phyloP scores from a whole-genome alignment of 2,797 vertebrate genomes.

The Enteromius viviparus region DNA sequence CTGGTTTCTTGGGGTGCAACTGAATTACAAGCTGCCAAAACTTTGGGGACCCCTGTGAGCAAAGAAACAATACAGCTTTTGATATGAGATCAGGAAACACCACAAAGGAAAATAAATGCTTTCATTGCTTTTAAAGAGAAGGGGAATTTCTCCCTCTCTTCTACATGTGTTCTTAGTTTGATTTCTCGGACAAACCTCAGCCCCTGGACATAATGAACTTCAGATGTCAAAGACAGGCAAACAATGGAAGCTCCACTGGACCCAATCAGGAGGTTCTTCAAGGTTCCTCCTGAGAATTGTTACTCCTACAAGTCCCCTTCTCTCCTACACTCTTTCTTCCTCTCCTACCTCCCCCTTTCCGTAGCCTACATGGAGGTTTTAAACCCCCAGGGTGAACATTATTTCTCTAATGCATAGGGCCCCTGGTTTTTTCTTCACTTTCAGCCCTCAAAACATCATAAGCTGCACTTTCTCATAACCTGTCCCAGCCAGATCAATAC shows the following conservation, averaged over 20 bases:
- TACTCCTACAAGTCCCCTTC: slow-evolving; percentile 67
- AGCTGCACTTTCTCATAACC: slow-evolving; percentile 65
- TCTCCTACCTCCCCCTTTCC: slow-evolving; percentile 54
- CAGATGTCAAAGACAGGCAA: slow-evolving; percentile 65
- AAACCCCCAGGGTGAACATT: slow-evolving; percentile 60
- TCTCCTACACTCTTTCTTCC: slow-evolving; percentile 50
- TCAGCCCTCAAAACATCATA: slow-evolving; percentile 48
- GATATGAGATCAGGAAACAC: slow-evolving; percentile 82
- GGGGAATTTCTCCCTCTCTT: slow-evolving; percentile 75
- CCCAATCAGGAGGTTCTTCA: slow-evolving; percentile 76
- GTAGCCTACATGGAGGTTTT: slow-evolving; percentile 50
- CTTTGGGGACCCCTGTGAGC: slow-evolving; percentile 77
- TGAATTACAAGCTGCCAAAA: slow-evolving; percentile 74
- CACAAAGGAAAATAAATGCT: slow-evolving; percentile 83
- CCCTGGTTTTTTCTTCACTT: slow-evolving; percentile 54
- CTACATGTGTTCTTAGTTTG: slow-evolving; percentile 75
- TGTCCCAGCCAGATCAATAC: slow-evolving; percentile 55
- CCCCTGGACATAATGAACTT: slow-evolving; percentile 72
- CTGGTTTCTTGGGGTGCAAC: slow-evolving; percentile 59
- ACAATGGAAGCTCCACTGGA: slow-evolving; percentile 74
- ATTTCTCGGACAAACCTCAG: slow-evolving; percentile 69
- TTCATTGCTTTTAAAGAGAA: slow-evolving; percentile 72
- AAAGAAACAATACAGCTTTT: slow-evolving; percentile 81
- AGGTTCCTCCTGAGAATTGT: slow-evolving; percentile 78
- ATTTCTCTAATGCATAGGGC: slow-evolving; percentile 63